Percentiles rank a stretch among this genome's conserved stretches.
These are phyloP conservation scores for Norana najaformis DNA, from an alignment of 2,888 invertebrate species.

Conservation along the genomic window DNA sequence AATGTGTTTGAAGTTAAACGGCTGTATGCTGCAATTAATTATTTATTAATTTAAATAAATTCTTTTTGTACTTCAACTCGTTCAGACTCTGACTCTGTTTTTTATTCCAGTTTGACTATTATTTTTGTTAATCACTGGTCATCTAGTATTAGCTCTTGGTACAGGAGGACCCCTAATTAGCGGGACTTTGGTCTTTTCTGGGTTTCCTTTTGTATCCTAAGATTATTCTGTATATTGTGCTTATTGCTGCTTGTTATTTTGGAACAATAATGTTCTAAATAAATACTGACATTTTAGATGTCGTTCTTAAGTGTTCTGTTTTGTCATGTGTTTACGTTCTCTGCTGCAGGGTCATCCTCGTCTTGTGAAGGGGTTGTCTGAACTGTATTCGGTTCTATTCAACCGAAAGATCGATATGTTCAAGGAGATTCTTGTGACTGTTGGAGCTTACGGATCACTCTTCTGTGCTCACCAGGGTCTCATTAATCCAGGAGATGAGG, in stretches of 20 bases:
- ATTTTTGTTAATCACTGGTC: no score
- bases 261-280: neutral
- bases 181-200: no score
- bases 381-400: constrained; percentile 80
- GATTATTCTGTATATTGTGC: no score
- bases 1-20: neutral
- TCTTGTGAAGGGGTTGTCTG: constrained; percentile 80
- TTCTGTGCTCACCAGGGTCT: constrained; percentile 84
- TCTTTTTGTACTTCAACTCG: no score
- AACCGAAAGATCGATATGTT: constrained; percentile 78
- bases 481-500: constrained; percentile 75
- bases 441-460: constrained; percentile 92
- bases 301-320: neutral
- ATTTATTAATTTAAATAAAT: neutral
- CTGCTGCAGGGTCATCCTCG: constrained; percentile 81
- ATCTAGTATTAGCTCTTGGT: no score
- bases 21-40: neutral
- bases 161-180: no score
- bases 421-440: constrained; percentile 83
- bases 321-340: neutral
- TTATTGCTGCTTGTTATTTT: no score
- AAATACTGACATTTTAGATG: neutral
- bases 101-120: no score
- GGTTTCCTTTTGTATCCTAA: no score
- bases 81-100: no score